Conservation (phyloP, 2,888 invertebrate species). For the Xestia xanthographa region DNA sequence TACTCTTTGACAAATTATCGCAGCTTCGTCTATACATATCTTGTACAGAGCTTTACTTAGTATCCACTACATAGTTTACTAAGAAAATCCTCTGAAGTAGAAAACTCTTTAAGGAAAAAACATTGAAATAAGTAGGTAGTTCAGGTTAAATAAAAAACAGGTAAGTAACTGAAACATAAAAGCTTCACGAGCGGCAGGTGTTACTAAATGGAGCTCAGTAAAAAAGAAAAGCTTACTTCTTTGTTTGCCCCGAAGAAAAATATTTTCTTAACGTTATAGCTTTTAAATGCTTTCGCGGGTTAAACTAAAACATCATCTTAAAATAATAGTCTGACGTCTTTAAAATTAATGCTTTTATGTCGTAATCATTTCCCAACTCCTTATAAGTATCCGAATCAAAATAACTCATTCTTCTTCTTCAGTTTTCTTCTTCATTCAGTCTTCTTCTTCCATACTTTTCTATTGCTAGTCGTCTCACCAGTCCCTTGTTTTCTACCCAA, state of each 20-base stretch:
- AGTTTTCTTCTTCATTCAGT: too few species aligned
- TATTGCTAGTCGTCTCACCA: neutral
- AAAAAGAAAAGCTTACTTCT: slow-evolving; percentile 18
- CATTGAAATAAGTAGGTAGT: slow-evolving; percentile 16
- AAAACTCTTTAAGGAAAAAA: slow-evolving; percentile 7
- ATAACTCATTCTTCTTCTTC: too few species aligned
- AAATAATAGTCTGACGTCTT: neutral
- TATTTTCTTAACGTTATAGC: neutral
- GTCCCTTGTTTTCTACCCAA: neutral
- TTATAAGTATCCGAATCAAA: neutral
- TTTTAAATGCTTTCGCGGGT: neutral
- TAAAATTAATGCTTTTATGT: neutral
- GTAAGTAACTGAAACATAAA: slow-evolving; percentile 43
- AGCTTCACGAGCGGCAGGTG: slow-evolving; percentile 30
- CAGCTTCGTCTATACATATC: neutral
- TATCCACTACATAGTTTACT: neutral
- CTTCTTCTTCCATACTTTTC: neutral
- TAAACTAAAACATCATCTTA: neutral
- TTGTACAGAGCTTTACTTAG: neutral
- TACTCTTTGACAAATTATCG: slow-evolving; percentile 44
- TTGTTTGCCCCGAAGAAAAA: slow-evolving; percentile 12
- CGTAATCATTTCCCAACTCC: neutral
- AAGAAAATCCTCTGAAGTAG: neutral
- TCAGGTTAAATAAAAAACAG: slow-evolving; percentile 31
- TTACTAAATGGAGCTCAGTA: slow-evolving; percentile 23